Percentiles rank a stretch among this genome's conserved stretches.
Evolutionary conservation across 2,888 invertebrate genomes (phyloP).

Genomic region (Tetragonisca angustula): DNA sequence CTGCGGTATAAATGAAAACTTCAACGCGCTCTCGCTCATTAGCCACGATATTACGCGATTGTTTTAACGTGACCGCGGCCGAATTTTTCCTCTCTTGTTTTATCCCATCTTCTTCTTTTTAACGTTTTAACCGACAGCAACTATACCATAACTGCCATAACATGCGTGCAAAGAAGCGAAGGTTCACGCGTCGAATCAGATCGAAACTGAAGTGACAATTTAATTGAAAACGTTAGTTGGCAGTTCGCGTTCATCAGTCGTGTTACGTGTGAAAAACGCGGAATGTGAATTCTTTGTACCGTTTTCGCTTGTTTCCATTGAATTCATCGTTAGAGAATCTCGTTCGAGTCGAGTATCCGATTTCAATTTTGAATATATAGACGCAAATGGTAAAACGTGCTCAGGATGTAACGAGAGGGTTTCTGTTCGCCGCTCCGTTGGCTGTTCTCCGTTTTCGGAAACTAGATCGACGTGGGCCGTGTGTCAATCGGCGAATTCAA

Average conservation of each 20-base stretch:
- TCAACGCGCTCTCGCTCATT: slow-evolving; percentile 13
- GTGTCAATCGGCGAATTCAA: slow-evolving; percentile 33
- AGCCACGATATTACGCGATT: slow-evolving; percentile 23
- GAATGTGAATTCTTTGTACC: not conserved
- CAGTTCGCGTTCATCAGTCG: not conserved
- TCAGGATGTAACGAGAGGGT: no score
- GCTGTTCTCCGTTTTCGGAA: not conserved
- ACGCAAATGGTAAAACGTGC: not conserved
- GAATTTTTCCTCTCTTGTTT: not conserved
- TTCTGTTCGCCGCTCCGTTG: no score
- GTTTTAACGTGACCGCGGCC: not conserved
- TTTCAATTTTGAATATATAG: no score
- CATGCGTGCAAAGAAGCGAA: not conserved
- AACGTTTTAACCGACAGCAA: not conserved
- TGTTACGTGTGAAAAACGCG: not conserved
- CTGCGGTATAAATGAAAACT: slow-evolving; percentile 19
- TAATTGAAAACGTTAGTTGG: not conserved
- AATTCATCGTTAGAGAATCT: not conserved
- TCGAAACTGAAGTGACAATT: slow-evolving; percentile 23
- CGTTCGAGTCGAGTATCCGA: no score
- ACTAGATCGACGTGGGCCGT: slow-evolving; percentile 10
- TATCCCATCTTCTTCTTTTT: not conserved
- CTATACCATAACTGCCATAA: no score
- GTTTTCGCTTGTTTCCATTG: not conserved
- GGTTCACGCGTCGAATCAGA: not conserved